Conservation (phyloP, 2,888 invertebrate genomes). For the Ferdinandea cuprea region DNA sequence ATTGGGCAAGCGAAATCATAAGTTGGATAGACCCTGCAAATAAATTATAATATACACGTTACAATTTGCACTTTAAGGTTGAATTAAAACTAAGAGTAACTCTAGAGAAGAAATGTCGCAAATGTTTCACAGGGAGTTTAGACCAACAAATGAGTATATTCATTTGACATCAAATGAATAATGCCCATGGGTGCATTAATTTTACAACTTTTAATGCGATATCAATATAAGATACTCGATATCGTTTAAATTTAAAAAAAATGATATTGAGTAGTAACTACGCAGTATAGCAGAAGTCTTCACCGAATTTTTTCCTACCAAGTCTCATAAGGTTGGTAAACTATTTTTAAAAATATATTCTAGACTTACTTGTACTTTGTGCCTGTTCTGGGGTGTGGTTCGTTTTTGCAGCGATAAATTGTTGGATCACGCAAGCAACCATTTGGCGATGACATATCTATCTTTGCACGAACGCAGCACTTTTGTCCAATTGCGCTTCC, state of each 20-base stretch:
- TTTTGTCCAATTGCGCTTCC: constrained; percentile 91
- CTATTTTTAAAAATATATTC: neutral
- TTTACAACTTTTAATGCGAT: constrained; percentile 3
- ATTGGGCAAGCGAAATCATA: constrained; percentile 99
- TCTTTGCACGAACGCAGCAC: constrained; percentile 98
- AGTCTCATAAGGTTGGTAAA: neutral
- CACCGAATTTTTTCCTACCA: too few species aligned
- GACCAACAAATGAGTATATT: constrained; percentile 11
- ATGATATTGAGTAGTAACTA: too few species aligned
- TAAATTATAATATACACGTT: constrained; percentile 16
- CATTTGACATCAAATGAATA: constrained; percentile 27
- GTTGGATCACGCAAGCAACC: constrained; percentile 99
- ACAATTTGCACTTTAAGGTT: neutral
- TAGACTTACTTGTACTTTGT: constrained; percentile 93
- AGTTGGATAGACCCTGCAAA: constrained; percentile 96
- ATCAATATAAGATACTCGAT: neutral
- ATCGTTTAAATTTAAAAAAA: too few species aligned
- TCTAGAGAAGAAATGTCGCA: too few species aligned
- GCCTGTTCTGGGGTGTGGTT: constrained; percentile 96
- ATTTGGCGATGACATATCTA: constrained; percentile 97
- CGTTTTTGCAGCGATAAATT: constrained; percentile 98
- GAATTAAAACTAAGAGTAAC: too few species aligned
- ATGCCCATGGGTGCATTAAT: constrained; percentile 11
- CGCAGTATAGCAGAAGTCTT: too few species aligned
- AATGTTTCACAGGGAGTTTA: constrained; percentile 21